A percentile compares a stretch with the other conserved stretches of the same genome.
Conservation (phyloP, 2,888 invertebrate species). For the Drosophila percnosoma region DNA sequence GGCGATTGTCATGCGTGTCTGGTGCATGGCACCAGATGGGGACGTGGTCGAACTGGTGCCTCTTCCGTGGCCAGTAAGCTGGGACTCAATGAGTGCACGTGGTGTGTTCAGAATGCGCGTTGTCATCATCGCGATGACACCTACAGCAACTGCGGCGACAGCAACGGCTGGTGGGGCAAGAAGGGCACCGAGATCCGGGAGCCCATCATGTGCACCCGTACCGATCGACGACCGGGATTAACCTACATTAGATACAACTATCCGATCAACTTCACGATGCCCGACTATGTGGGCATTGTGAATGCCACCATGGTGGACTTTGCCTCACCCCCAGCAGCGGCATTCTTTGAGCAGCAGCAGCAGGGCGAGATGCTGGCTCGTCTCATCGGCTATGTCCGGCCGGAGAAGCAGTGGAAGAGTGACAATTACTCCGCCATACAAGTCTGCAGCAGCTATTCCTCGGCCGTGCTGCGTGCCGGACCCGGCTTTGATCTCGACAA, state of each 20-base stretch:
- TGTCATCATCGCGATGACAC: constrained; percentile 94
- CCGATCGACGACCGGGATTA: constrained; percentile 93
- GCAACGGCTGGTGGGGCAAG: constrained; percentile 95
- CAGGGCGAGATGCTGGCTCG: constrained; percentile 92
- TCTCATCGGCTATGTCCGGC: constrained; percentile 92
- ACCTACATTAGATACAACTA: constrained; percentile 95
- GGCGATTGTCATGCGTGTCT: constrained; percentile 96
- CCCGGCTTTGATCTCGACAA: constrained; percentile 82
- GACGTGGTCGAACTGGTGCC: constrained; percentile 54
- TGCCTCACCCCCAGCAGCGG: constrained; percentile 89
- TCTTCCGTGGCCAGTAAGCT: constrained; percentile 91
- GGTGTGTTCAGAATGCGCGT: constrained; percentile 96
- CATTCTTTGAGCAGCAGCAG: constrained; percentile 88
- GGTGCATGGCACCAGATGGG: constrained; percentile 87
- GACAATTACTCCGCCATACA: constrained; percentile 90
- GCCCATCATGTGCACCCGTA: constrained; percentile 91
- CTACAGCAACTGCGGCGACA: constrained; percentile 92
- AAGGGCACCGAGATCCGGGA: constrained; percentile 91
- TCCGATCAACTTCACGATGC: constrained; percentile 94
- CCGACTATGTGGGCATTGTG: constrained; percentile 94
- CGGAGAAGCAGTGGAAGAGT: constrained; percentile 90
- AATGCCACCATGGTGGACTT: constrained; percentile 94
- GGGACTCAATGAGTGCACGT: constrained; percentile 92
- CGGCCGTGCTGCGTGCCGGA: constrained; percentile 88
- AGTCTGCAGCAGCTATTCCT: constrained; percentile 92